Percentiles rank a stretch among this genome's conserved stretches.
These are phyloP conservation scores for Philereme transversata DNA, from an alignment of 2,888 invertebrate species.

Conservation along the genomic window DNA sequence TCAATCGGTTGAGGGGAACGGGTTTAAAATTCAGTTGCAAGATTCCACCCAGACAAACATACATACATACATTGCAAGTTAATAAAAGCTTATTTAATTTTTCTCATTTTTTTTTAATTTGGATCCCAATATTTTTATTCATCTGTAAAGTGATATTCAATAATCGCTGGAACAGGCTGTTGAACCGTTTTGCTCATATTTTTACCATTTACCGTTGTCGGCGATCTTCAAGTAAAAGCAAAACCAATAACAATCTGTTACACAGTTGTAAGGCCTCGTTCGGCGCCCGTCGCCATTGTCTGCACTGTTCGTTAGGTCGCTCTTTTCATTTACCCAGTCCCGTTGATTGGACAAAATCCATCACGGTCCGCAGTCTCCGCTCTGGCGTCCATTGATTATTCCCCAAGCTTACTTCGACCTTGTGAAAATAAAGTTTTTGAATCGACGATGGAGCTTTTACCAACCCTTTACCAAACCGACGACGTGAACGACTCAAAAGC, in stretches of 20 bases:
- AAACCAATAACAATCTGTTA: slow-evolving; percentile 67
- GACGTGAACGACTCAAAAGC: slow-evolving; percentile 37
- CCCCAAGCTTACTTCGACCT: slow-evolving; percentile 46
- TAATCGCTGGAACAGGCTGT: slow-evolving; percentile 6
- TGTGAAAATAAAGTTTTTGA: slow-evolving; percentile 51
- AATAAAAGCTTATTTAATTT: too few relatives aligned
- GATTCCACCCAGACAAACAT: too few relatives aligned
- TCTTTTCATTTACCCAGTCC: slow-evolving; percentile 61
- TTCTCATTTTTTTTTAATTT: too few relatives aligned
- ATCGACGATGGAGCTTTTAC: slow-evolving; percentile 45
- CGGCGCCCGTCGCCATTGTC: slow-evolving; percentile 46
- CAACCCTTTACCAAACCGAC: slow-evolving; percentile 43
- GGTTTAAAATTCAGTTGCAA: too few relatives aligned
- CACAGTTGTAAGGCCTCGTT: slow-evolving; percentile 54
- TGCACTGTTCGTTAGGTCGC: slow-evolving; percentile 57
- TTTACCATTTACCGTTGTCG: slow-evolving; percentile 51
- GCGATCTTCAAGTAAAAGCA: slow-evolving; percentile 45
- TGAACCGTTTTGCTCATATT: slow-evolving; percentile 45
- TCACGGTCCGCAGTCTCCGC: slow-evolving; percentile 51
- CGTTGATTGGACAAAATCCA: slow-evolving; percentile 65
- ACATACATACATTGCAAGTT: too few relatives aligned
- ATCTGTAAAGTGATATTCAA: not conserved
- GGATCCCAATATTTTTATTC: too few relatives aligned
- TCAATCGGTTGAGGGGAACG: too few relatives aligned
- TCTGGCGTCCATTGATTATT: slow-evolving; percentile 57